Conservation (phyloP, 2,113 vertebrate species). For the Aspiorhynchus laticeps region DNA sequence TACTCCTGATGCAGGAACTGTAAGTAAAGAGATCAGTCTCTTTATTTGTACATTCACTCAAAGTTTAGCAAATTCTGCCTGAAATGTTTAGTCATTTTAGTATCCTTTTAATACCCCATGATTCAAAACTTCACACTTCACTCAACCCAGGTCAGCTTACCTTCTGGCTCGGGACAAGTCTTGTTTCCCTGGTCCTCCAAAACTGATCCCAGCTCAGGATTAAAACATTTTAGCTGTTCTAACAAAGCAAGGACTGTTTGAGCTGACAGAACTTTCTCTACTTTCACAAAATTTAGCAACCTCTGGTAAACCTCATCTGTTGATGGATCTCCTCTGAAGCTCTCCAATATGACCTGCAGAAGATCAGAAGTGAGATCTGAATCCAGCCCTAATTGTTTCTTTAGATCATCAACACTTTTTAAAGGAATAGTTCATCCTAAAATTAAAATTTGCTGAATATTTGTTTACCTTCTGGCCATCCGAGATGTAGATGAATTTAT, state of each 20-base stretch:
- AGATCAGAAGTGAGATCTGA: background rate
- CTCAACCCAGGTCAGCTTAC: slow-evolving; percentile 26
- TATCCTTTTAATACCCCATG: background rate
- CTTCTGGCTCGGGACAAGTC: slow-evolving; percentile 12
- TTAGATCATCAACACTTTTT: background rate
- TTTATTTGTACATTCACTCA: background rate
- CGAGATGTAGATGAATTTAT: background rate
- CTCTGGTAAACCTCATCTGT: slow-evolving; percentile 62
- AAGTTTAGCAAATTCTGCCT: background rate
- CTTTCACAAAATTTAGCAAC: slow-evolving; percentile 67
- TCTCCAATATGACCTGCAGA: slow-evolving; percentile 66
- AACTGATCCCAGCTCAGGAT: slow-evolving; percentile 54
- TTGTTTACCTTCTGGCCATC: background rate
- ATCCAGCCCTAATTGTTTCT: background rate
- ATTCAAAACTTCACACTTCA: background rate
- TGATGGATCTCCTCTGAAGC: slow-evolving; percentile 64
- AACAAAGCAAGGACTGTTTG: slow-evolving; percentile 65
- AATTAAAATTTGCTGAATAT: background rate
- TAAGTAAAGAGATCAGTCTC: background rate
- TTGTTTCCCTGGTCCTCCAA: slow-evolving; percentile 59
- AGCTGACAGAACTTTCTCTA: slow-evolving; percentile 52
- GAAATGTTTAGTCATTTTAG: background rate
- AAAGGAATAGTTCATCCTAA: background rate
- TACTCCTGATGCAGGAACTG: slow-evolving; percentile 56
- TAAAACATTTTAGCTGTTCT: slow-evolving; percentile 62